Evolutionary conservation across 64 coral and sea anemone species (phyloP).

Genomic region (Montipora capricornis): DNA sequence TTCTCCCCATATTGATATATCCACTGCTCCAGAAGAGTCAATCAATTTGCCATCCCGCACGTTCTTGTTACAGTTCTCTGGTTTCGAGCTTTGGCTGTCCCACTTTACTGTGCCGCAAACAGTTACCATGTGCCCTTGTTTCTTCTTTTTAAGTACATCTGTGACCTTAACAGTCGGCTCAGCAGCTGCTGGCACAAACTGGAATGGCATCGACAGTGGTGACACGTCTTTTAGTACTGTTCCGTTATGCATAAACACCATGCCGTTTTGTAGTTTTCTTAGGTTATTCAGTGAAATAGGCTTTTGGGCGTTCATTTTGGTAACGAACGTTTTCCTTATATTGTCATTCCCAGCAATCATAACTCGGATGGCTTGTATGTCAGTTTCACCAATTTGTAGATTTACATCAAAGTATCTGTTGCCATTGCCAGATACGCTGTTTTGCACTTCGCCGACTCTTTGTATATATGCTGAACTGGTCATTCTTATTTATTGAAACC

Average conservation of each 20-base stretch:
- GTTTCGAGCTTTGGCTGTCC: not conserved
- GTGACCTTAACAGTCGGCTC: slow-evolving; percentile 22
- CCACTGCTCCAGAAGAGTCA: not conserved
- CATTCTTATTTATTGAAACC: not conserved
- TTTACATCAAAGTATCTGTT: slow-evolving; percentile 39
- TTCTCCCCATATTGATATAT: slow-evolving; percentile 26
- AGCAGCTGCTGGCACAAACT: slow-evolving; percentile 47
- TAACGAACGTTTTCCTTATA: slow-evolving; percentile 6
- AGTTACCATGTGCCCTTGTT: slow-evolving; percentile 7
- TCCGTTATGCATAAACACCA: slow-evolving; percentile 55
- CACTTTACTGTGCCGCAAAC: not conserved
- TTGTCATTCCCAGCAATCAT: slow-evolving; percentile 31
- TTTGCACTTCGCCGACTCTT: slow-evolving; percentile 6
- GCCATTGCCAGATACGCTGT: slow-evolving; percentile 6
- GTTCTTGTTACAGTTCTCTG: not conserved
- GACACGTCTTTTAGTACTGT: slow-evolving; percentile 47
- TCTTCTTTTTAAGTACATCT: slow-evolving; percentile 35
- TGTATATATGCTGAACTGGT: slow-evolving; percentile 30
- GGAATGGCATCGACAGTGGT: slow-evolving; percentile 35
- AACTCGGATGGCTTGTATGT: slow-evolving; percentile 22
- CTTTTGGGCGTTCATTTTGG: slow-evolving; percentile 32
- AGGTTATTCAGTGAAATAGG: slow-evolving; percentile 36
- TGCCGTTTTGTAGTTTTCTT: slow-evolving; percentile 4
- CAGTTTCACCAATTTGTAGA: slow-evolving; percentile 26
- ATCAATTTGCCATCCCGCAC: slow-evolving; percentile 36